These are phyloP conservation scores for Dendronephthya gigantea DNA, from an alignment of 64 coral and sea anemone species.

Conservation along the genomic window DNA sequence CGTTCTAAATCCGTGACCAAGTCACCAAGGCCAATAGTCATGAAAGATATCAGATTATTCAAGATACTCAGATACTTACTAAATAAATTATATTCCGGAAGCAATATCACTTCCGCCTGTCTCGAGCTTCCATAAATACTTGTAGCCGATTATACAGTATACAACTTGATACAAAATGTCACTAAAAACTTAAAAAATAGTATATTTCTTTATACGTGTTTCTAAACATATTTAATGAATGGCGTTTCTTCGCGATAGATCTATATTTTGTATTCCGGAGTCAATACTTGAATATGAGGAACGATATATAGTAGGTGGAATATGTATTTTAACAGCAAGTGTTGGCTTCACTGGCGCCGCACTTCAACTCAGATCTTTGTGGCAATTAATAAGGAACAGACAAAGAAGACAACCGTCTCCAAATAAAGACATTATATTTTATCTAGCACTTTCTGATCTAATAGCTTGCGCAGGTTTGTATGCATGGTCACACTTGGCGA, in stretches of 20 bases:
- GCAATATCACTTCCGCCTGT: no score
- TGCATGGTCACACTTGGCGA: no score
- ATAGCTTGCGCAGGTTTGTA: not conserved
- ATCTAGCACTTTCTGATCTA: not conserved
- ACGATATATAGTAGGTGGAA: not conserved
- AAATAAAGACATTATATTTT: not conserved
- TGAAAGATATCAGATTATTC: no score
- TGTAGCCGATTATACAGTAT: no score
- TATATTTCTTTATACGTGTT: no score
- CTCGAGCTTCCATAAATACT: no score
- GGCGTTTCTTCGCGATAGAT: constrained; percentile 17
- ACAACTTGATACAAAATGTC: no score
- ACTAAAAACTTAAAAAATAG: no score
- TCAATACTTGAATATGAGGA: not conserved
- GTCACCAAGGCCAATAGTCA: no score
- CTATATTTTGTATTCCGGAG: not conserved
- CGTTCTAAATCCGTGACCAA: no score
- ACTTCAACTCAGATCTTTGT: not conserved
- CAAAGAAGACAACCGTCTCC: not conserved
- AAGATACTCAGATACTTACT: no score
- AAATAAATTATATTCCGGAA: no score
- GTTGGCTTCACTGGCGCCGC: not conserved
- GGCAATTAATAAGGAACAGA: not conserved
- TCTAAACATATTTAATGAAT: not conserved
- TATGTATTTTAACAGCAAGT: not conserved